These are phyloP conservation scores for Synergus itoensis DNA, from an alignment of 2,888 invertebrate species.

Conservation along the genomic window DNA sequence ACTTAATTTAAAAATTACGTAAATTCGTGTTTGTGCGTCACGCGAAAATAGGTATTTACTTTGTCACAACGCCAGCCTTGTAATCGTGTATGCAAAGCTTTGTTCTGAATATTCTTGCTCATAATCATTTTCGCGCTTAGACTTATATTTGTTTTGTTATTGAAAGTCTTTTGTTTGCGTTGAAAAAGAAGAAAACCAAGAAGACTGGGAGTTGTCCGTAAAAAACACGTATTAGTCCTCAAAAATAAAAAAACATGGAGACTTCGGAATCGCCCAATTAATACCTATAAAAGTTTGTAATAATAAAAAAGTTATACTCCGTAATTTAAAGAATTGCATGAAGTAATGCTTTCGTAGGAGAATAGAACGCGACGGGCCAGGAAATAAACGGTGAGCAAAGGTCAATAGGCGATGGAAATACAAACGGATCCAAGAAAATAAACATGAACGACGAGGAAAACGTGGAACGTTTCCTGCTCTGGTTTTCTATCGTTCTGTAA, in stretches of 20 bases:
- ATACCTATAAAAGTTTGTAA: neutral
- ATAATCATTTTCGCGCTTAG: neutral
- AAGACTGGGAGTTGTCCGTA: too few species aligned
- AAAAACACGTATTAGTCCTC: too few species aligned
- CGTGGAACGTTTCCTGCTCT: neutral
- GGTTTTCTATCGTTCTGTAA: neutral
- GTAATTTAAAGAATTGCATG: neutral
- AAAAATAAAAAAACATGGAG: too few species aligned
- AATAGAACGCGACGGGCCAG: neutral
- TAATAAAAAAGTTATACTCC: neutral
- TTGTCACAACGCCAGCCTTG: neutral
- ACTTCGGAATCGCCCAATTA: too few species aligned
- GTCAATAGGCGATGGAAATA: neutral
- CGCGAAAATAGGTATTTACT: neutral
- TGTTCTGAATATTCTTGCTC: neutral
- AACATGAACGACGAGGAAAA: slow-evolving; percentile 3
- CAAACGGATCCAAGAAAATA: slow-evolving; percentile 14
- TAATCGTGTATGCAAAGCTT: neutral
- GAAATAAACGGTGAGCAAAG: neutral
- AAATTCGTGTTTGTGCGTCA: neutral
- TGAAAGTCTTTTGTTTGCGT: too few species aligned
- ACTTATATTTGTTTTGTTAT: neutral
- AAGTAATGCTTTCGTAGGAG: neutral
- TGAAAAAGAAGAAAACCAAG: too few species aligned
- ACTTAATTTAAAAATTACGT: neutral